phyloP scores from a whole-genome alignment of 2,888 invertebrate genomes.

The Odiellus spinosus region DNA sequence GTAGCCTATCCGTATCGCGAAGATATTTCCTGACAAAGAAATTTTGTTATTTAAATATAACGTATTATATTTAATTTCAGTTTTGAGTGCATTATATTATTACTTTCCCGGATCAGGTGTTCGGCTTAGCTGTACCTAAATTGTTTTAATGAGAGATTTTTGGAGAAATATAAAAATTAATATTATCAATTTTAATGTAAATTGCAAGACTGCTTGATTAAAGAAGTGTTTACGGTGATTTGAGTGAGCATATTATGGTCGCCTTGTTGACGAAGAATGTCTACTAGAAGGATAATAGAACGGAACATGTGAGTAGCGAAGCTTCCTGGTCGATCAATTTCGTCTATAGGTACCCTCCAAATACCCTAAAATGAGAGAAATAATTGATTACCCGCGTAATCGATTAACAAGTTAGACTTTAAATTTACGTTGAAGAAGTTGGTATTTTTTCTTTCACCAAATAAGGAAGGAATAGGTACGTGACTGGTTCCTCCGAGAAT shows the following conservation, averaged over 20 bases:
- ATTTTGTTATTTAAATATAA: slow-evolving; percentile 5
- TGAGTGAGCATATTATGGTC: slow-evolving; percentile 66
- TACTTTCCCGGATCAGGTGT: slow-evolving; percentile 75
- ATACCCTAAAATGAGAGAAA: slow-evolving; percentile 45
- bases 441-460: slow-evolving; percentile 61
- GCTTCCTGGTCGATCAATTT: slow-evolving; percentile 81
- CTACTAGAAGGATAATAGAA: slow-evolving; percentile 61
- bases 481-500: slow-evolving; percentile 26
- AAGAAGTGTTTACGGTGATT: slow-evolving; percentile 53
- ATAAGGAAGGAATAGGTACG: slow-evolving; percentile 51
- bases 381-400: no score
- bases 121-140: slow-evolving; percentile 58
- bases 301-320: slow-evolving; percentile 81
- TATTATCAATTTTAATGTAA: no score
- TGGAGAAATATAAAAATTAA: no score
- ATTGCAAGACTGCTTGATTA: no score
- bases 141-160: no score
- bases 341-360: slow-evolving; percentile 75
- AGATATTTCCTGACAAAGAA: slow-evolving; percentile 55
- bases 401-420: no score
- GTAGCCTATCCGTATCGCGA: slow-evolving; percentile 64
- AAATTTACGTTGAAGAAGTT: slow-evolving; percentile 79
- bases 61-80: neutral
- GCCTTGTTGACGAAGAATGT: slow-evolving; percentile 57
- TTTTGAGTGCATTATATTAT: slow-evolving; percentile 22